Evolutionary conservation across 1,140 invertebrate genomes (phyloP).

Genomic region (Cotesia glomerata): DNA sequence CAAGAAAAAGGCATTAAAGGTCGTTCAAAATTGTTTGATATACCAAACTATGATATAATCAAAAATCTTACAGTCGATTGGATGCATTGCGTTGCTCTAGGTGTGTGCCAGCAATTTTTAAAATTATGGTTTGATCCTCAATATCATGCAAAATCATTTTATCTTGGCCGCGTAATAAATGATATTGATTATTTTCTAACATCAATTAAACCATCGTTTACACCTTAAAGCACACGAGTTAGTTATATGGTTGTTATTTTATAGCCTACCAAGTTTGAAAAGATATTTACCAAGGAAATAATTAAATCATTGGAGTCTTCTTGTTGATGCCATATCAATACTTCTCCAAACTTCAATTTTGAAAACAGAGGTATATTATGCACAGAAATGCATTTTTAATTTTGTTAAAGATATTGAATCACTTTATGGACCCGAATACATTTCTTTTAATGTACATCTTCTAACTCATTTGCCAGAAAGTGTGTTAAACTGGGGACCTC

Average conservation of each 20-base stretch:
- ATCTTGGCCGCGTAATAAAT: slow-evolving; percentile 30
- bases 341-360: slow-evolving; percentile 29
- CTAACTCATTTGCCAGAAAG: slow-evolving; percentile 33
- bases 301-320: slow-evolving; percentile 39
- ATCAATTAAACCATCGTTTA: slow-evolving; percentile 33
- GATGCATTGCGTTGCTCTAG: slow-evolving; percentile 44
- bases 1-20: slow-evolving; percentile 36
- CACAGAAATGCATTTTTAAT: slow-evolving; percentile 29
- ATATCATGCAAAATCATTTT: slow-evolving; percentile 34
- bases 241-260: slow-evolving; percentile 43
- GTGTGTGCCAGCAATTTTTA: slow-evolving; percentile 34
- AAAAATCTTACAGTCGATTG: slow-evolving; percentile 37
- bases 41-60: slow-evolving; percentile 40
- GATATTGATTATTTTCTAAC: slow-evolving; percentile 34
- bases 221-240: slow-evolving; percentile 45
- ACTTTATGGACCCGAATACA: slow-evolving; percentile 33
- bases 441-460: slow-evolving; percentile 41
- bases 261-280: slow-evolving; percentile 37
- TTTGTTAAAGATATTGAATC: slow-evolving; percentile 35
- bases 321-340: slow-evolving; percentile 37
- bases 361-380: no score
- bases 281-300: slow-evolving; percentile 30
- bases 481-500: no score
- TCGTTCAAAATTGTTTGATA: slow-evolving; percentile 34
- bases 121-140: slow-evolving; percentile 41